phyloP scores from a whole-genome alignment of 2,113 vertebrate species.

The Atlantisia rogersi region DNA sequence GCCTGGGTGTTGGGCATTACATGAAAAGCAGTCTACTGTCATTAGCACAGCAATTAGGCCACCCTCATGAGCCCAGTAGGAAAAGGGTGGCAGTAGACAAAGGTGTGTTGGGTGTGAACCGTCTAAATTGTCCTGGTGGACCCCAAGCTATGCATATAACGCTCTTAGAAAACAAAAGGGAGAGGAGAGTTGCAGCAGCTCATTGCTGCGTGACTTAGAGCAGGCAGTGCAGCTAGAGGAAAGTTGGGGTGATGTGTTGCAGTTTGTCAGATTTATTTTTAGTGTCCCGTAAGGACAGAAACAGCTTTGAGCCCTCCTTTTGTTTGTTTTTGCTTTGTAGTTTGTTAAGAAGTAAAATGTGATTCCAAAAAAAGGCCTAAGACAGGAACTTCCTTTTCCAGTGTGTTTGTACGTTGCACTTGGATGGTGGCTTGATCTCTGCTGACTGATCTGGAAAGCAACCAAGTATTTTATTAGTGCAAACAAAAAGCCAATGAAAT shows the following conservation, averaged over 20 bases:
- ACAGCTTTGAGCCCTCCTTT: background rate
- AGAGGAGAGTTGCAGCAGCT: background rate
- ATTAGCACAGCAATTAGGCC: background rate
- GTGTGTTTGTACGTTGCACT: background rate
- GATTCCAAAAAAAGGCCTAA: background rate
- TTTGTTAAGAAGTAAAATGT: background rate
- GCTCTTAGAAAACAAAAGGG: background rate
- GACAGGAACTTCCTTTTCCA: conserved; percentile 8
- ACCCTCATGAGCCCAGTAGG: background rate
- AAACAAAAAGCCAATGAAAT: conserved; percentile 16
- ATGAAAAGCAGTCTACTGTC: background rate
- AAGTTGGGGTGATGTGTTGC: background rate
- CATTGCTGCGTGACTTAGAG: background rate
- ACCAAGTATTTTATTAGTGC: conserved; percentile 4
- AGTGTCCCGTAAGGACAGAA: background rate
- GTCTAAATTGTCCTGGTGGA: background rate
- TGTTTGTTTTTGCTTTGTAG: background rate
- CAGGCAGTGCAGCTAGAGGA: background rate
- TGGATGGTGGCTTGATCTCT: conserved; percentile 14
- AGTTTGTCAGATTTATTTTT: background rate
- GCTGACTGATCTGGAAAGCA: conserved; percentile 14
- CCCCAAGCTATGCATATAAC: background rate
- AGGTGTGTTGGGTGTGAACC: background rate
- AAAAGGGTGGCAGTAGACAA: background rate
- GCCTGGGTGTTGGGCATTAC: background rate